phyloP scores from a whole-genome alignment of 2,113 vertebrate genomes.

The Neogale vison region DNA sequence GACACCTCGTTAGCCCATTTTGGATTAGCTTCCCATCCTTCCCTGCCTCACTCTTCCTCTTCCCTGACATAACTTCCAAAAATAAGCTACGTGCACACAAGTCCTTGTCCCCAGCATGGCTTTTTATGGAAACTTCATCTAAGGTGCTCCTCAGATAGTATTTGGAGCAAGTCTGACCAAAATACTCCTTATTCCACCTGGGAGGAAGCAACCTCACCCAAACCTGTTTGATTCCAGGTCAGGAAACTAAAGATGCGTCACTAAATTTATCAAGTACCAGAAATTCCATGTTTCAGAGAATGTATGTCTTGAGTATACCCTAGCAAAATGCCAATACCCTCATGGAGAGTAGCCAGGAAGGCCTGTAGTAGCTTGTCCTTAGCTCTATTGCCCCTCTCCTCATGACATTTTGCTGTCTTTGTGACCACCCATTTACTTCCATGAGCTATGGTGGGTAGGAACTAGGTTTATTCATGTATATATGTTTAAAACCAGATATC shows the following conservation, averaged over 20 bases:
- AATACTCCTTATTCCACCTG: background rate
- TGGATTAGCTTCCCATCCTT: background rate
- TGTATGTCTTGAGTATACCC: background rate
- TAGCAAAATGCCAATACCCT: background rate
- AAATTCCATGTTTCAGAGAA: background rate
- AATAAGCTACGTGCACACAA: background rate
- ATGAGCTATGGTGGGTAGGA: background rate
- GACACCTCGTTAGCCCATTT: background rate
- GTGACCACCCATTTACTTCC: background rate
- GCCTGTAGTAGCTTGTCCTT: background rate
- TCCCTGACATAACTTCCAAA: background rate
- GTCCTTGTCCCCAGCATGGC: background rate
- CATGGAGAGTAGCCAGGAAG: background rate
- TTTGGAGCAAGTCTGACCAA: background rate
- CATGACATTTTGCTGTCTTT: background rate
- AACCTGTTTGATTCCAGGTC: background rate
- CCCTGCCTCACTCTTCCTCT: background rate
- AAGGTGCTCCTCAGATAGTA: background rate
- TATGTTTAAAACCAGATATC: background rate
- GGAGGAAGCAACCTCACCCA: background rate
- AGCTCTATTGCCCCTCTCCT: background rate
- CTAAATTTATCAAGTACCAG: background rate
- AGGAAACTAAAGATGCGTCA: conserved; percentile 1
- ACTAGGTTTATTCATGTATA: background rate
- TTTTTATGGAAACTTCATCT: background rate